phyloP scores from a whole-genome alignment of 2,888 invertebrate species.

The Seladonia tumulorum region DNA sequence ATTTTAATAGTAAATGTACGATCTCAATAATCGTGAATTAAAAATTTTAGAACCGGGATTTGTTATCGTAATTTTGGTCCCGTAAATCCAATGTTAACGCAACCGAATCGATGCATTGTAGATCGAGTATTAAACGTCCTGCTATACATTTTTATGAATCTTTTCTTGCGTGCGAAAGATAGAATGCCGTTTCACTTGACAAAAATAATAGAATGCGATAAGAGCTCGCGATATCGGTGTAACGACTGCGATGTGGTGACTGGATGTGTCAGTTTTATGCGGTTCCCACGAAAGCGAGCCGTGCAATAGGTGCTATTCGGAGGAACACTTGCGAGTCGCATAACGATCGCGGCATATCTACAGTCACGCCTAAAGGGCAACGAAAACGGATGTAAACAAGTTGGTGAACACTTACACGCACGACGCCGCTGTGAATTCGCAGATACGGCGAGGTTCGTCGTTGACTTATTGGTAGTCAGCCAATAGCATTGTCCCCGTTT shows the following conservation, averaged over 20 bases:
- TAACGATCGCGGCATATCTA: neutral
- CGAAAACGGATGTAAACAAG: constrained; percentile 56
- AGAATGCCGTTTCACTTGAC: neutral
- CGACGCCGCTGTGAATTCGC: constrained; percentile 44
- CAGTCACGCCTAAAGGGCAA: constrained; percentile 12
- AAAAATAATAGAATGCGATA: neutral
- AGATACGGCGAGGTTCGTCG: constrained; percentile 49
- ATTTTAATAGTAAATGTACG: too few relatives aligned
- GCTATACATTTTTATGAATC: neutral
- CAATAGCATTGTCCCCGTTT: constrained; percentile 60
- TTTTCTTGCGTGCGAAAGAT: neutral
- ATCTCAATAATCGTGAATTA: too few relatives aligned
- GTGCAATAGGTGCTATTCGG: neutral
- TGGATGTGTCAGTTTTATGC: neutral
- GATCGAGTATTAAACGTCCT: neutral
- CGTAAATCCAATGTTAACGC: neutral
- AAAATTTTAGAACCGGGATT: too few relatives aligned
- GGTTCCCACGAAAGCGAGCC: neutral
- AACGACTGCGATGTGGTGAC: neutral
- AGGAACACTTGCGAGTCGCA: neutral
- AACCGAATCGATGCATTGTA: neutral
- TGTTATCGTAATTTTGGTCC: too few relatives aligned
- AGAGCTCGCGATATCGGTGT: neutral
- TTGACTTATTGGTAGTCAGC: constrained; percentile 64
- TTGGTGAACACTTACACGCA: constrained; percentile 52